A percentile compares a stretch with the other conserved stretches of the same genome.
These are phyloP conservation scores for Euclidia mi DNA, from an alignment of 2,888 invertebrate genomes.

Conservation along the genomic window DNA sequence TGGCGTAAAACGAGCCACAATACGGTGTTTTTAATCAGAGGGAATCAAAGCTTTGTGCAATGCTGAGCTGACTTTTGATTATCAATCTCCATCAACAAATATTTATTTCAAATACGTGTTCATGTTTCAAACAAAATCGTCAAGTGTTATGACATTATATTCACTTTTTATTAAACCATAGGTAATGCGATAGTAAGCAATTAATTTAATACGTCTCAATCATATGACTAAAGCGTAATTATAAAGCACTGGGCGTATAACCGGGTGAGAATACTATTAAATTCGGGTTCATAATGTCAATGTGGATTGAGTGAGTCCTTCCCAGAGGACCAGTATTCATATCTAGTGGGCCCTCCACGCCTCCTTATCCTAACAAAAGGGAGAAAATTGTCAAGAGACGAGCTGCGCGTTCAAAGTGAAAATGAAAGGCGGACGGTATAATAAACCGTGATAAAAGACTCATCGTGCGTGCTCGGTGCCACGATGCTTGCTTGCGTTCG, in stretches of 20 bases:
- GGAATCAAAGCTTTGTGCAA: constrained; percentile 5
- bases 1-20: neutral
- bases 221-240: constrained; percentile 30
- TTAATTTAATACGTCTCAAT: constrained; percentile 16
- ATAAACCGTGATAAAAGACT: constrained; percentile 71
- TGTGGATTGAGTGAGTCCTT: constrained; percentile 61
- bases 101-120: constrained; percentile 25
- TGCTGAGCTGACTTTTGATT: constrained; percentile 13
- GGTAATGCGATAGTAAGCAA: constrained; percentile 17
- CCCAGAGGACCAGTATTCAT: constrained; percentile 68
- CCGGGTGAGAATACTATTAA: constrained; percentile 30
- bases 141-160: constrained; percentile 31
- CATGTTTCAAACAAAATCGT: constrained; percentile 38
- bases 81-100: constrained; percentile 15
- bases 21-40: constrained; percentile 6
- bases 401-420: constrained; percentile 72
- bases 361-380: constrained; percentile 72
- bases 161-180: too few relatives aligned
- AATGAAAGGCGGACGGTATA: constrained; percentile 72
- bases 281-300: constrained; percentile 47
- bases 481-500: constrained; percentile 53
- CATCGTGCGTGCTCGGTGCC: constrained; percentile 46
- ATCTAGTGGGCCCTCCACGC: constrained; percentile 65
- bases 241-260: constrained; percentile 11
- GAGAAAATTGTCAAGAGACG: constrained; percentile 77